Evolutionary conservation across 2,888 invertebrate species (phyloP).

Genomic region (Apamea anceps): DNA sequence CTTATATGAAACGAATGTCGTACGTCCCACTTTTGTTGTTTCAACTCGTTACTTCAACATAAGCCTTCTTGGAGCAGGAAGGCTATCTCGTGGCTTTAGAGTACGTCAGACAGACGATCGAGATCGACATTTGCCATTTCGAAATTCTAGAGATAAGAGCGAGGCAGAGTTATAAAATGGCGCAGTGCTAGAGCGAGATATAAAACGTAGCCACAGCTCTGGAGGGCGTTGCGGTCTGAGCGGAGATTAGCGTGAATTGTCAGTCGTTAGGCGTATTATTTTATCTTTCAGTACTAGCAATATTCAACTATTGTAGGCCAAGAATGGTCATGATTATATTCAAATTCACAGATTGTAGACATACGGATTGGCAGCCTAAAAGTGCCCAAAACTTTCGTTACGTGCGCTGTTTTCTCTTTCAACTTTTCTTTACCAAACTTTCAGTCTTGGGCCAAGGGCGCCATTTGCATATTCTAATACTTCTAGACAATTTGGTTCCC

Average conservation of each 20-base stretch:
- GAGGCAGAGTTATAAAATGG: conserved; percentile 45
- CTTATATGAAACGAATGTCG: not conserved
- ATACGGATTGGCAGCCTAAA: conserved; percentile 17
- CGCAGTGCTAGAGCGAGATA: conserved; percentile 49
- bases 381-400: conserved; percentile 10
- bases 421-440: conserved; percentile 51
- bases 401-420: not conserved
- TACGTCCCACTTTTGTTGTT: conserved; percentile 5
- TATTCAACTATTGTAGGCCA: conserved; percentile 17
- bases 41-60: conserved; percentile 14
- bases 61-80: conserved; percentile 43
- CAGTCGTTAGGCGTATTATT: conserved; percentile 58
- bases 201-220: conserved; percentile 54
- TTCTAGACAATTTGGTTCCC: conserved; percentile 40
- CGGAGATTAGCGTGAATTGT: conserved; percentile 73
- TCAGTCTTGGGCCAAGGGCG: conserved; percentile 37
- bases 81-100: conserved; percentile 56
- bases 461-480: conserved; percentile 57
- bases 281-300: conserved; percentile 42
- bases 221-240: conserved; percentile 67
- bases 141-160: conserved; percentile 59
- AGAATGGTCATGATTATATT: conserved; percentile 17
- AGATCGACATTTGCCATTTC: conserved; percentile 68
- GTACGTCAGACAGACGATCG: conserved; percentile 57
- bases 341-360: conserved; percentile 20